Base-by-base conservation (phyloP, 1,140 invertebrate genomes). In the Magallana angulata region DNA sequence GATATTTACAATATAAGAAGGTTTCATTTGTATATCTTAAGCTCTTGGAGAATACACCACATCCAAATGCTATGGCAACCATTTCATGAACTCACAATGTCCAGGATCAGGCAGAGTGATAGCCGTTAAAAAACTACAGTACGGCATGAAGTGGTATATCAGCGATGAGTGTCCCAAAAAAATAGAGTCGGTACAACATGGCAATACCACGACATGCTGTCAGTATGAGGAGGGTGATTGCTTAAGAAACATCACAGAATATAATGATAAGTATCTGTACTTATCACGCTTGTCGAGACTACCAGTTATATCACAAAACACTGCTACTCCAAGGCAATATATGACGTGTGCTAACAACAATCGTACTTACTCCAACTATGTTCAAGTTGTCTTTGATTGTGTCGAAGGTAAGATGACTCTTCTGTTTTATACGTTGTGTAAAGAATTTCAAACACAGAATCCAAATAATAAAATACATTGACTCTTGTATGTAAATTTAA, bases 21-120 rank as follows among this genome's bases (percentile, higher is more conserved):
- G 36, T 48, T 48, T 48, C 36, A 48, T 48, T 48, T 48, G 36
- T 48, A 0, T 48, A 4, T 48, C 36, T 48, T 2, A 48, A 48
- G 36, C 36, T 48, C 36, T 48, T 48, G 5, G 36, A 5, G 5
- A 48, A 48, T 48, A 76, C 8, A 24, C 12, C 0, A 76, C 68
- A 30, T 76, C 68, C 11, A 76, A 76, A 30, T 76, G 68, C 7
- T 30, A 76, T 76, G 68, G 68, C 24, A 76, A 76, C 68, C 8
- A 76, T 24, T 76, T 30, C 68, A 76, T 76, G 68, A 76, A 76
- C 36, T 76, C 68, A 7, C 30, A 36, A 8, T 76, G 68, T 48
- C 24, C 24, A 30, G 24, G 2, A 9, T 9, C 5, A 18, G 11
- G 68, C 36, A 48, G 24, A 9, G 68, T 76, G 6, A 76, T 76